Evolutionary conservation across 2,113 vertebrate species (phyloP).

Genomic region (Callionymus lyra): DNA sequence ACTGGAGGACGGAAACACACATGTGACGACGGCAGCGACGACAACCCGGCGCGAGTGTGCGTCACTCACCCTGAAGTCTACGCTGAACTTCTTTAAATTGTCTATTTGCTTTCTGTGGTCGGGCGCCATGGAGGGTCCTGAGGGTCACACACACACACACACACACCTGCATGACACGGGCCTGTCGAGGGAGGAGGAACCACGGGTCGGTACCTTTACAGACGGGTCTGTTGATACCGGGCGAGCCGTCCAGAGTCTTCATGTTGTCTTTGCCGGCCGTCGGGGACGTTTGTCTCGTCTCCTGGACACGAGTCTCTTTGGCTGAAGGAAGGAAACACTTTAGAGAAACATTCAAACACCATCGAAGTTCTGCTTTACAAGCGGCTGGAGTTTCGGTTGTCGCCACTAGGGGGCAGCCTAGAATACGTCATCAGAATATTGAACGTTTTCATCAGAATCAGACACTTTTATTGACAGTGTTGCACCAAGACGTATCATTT

Average conservation of each 20-base stretch:
- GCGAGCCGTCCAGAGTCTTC: slow-evolving; percentile 80
- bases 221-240: slow-evolving; percentile 80
- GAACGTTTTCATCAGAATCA: no score
- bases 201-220: slow-evolving; percentile 76
- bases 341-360: neutral
- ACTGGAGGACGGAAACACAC: slow-evolving; percentile 55
- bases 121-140: slow-evolving; percentile 81
- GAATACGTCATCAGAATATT: no score
- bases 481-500: no score
- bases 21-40: no score
- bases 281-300: slow-evolving; percentile 86
- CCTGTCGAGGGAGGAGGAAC: no score
- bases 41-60: neutral
- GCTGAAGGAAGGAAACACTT: slow-evolving; percentile 49
- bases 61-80: slow-evolving; percentile 91
- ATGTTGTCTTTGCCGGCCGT: slow-evolving; percentile 84
- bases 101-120: slow-evolving; percentile 98
- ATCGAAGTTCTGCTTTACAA: no score
- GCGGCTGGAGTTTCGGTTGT: no score
- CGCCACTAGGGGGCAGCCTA: no score
- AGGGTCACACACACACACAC: neutral
- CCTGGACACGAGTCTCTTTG: slow-evolving; percentile 89
- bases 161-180: no score
- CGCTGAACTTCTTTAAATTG: slow-evolving; percentile 99
- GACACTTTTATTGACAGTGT: no score